Evolutionary conservation across 2,113 vertebrate genomes (phyloP), one percentile per base, ranked within the genome.

Genomic region (Saccopteryx leptura): DNA sequence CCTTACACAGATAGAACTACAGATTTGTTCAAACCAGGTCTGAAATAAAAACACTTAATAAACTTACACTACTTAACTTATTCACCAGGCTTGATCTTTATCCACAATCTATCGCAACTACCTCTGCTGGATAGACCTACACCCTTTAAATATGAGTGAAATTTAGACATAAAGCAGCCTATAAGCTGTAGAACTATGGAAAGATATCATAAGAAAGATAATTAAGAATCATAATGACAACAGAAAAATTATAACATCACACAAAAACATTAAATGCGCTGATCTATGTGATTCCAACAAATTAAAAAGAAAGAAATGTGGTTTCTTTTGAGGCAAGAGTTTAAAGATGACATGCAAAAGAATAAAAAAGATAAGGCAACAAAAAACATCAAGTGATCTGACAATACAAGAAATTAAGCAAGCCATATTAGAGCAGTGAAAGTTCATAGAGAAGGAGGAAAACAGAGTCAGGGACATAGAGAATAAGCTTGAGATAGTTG

Each of bases 1-100:
- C 63, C 88, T 81, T 84, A 94, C 93, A 92, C 93, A 96, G 94
- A 96, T 95, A 93, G 94, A 97, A 96, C 61, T 48, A 78, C 56
- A 85, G 93, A 92, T 94, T 95, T 88, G 80, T 96, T 97, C 89
- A 96, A 95, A 85, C n/a, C 61, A 68, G 14, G 14, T 95, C 68
- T 91, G 79, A 94, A 90, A 91, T 95, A 90, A 93, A 72, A 90
- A 54, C 23, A 26, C 50, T 93, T 48, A 88, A 69, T 82, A 92
- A 94, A 94, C 33, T 74, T n/a, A 72, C 46, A 69, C 63, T 76
- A 56, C 18, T 93, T 63, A 71, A 28, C n/a, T 63, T 90, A 9
- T 52, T 90, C 56, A 13, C 69, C 33, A 54, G 19, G 17, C 46
- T 76, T 52, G 56, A 46, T 92, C 50, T 88, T 87, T 19, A 68